A percentile compares a stretch with the other conserved stretches of the same genome.
Conservation (phyloP, 1,140 invertebrate species). For the Sinonovacula constricta region DNA sequence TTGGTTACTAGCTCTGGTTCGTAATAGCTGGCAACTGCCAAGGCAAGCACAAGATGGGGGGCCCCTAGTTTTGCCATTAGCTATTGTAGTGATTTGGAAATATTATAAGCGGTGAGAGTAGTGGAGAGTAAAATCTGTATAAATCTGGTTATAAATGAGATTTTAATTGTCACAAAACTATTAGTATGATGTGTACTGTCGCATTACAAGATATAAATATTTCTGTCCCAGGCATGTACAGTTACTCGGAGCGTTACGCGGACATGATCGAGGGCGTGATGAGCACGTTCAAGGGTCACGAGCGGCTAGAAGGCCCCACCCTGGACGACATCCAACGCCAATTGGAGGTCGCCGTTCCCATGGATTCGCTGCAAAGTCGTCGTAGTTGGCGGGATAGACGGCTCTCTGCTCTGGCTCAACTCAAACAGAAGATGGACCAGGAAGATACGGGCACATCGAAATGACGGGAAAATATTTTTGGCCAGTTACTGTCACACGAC, state of each 20-base stretch:
- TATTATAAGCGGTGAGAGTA: not conserved
- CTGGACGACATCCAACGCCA: slow-evolving; percentile 62
- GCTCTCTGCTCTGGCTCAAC: slow-evolving; percentile 87
- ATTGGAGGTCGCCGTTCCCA: slow-evolving; percentile 80
- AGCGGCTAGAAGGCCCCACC: slow-evolving; percentile 56
- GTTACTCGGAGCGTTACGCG: slow-evolving; percentile 86
- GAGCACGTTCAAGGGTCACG: slow-evolving; percentile 51
- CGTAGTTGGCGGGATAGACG: slow-evolving; percentile 91
- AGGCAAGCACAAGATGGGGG: not conserved
- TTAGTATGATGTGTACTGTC: too few relatives aligned
- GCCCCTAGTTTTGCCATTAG: not conserved
- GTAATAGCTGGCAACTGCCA: too few relatives aligned
- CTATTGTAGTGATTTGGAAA: not conserved
- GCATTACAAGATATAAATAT: slow-evolving; percentile 24
- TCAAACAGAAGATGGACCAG: slow-evolving; percentile 85
- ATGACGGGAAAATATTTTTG: too few relatives aligned
- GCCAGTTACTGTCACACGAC: too few relatives aligned
- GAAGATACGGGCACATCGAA: too few relatives aligned
- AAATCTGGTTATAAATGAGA: not conserved
- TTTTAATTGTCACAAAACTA: too few relatives aligned
- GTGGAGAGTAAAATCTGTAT: not conserved
- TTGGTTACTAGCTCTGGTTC: too few relatives aligned
- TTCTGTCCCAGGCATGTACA: slow-evolving; percentile 81
- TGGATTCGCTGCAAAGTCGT: slow-evolving; percentile 86
- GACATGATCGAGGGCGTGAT: slow-evolving; percentile 64